phyloP scores from a whole-genome alignment of 2,797 vertebrate species.

The Bufotes viridis region DNA sequence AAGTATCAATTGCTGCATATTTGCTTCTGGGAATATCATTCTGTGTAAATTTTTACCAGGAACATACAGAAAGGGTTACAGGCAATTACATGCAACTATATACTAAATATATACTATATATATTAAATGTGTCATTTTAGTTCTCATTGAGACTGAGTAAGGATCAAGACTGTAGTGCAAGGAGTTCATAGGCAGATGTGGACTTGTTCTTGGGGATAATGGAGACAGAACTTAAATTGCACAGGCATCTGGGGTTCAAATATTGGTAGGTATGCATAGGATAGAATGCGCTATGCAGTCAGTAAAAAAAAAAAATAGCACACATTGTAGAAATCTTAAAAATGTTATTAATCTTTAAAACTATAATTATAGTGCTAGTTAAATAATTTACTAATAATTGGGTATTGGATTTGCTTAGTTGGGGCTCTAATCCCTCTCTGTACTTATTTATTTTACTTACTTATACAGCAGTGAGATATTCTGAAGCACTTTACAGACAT shows the following conservation, averaged over 20 bases:
- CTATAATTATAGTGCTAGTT: not conserved
- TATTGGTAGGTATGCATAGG: not conserved
- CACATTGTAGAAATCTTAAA: too few relatives aligned
- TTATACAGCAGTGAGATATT: too few relatives aligned
- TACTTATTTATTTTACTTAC: too few relatives aligned
- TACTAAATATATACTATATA: too few relatives aligned
- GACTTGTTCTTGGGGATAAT: not conserved
- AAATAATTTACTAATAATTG: not conserved
- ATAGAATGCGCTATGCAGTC: not conserved
- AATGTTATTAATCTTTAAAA: too few relatives aligned
- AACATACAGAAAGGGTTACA: not conserved
- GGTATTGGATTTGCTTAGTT: not conserved
- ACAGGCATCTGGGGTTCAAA: too few relatives aligned
- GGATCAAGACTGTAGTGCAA: not conserved
- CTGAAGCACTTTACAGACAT: too few relatives aligned
- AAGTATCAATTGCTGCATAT: not conserved
- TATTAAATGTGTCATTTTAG: not conserved
- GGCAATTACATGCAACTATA: not conserved
- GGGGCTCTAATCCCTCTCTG: not conserved
- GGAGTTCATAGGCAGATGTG: not conserved
- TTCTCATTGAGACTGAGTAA: not conserved
- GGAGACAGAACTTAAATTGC: not conserved
- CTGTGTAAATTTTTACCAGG: not conserved
- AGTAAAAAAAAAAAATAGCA: too few relatives aligned
- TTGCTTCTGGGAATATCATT: not conserved